Percentiles rank a stretch among this genome's conserved stretches.
These are phyloP conservation scores for Scylla paramamosain DNA, from an alignment of 1,140 invertebrate species.

Conservation along the genomic window DNA sequence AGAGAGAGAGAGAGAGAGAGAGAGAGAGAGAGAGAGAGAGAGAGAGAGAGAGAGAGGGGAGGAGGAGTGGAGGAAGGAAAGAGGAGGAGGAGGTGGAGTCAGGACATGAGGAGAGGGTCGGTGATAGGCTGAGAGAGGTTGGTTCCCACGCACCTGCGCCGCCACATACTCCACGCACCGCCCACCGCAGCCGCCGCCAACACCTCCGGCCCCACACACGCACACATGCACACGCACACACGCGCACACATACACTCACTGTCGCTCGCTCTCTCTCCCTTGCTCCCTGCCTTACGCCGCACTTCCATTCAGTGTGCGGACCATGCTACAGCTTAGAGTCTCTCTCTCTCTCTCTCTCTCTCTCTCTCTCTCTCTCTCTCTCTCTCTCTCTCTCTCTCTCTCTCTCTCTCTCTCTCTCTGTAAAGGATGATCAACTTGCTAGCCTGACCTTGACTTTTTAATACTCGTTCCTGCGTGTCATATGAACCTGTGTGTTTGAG, in stretches of 20 bases:
- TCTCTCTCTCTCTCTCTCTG: conserved; percentile 16
- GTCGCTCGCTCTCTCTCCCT: conserved; percentile 39
- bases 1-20: conserved; percentile 46
- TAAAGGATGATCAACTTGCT: not conserved
- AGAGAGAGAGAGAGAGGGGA: conserved; percentile 36
- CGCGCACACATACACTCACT: conserved; percentile 8
- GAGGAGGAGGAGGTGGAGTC: conserved; percentile 58
- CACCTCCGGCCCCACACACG: conserved; percentile 2
- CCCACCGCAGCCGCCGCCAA: conserved; percentile 39
- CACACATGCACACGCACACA: conserved; percentile 38
- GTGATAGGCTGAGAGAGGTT: conserved; percentile 59
- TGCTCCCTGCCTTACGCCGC: not conserved
- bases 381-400: conserved; percentile 18
- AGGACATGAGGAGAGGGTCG: conserved; percentile 17
- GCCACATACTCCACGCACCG: conserved; percentile 56
- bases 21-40: conserved; percentile 1
- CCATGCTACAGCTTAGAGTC: not conserved
- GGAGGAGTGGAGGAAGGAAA: not conserved
- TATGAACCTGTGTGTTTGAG: not conserved
- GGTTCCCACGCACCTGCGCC: conserved; percentile 67
- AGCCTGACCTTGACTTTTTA: not conserved
- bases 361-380: conserved; percentile 33
- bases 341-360: conserved; percentile 30
- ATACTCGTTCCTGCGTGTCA: not conserved
- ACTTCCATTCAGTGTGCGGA: conserved; percentile 43